phyloP scores from a whole-genome alignment of 2,888 invertebrate species.

The Leucophenga montana region DNA sequence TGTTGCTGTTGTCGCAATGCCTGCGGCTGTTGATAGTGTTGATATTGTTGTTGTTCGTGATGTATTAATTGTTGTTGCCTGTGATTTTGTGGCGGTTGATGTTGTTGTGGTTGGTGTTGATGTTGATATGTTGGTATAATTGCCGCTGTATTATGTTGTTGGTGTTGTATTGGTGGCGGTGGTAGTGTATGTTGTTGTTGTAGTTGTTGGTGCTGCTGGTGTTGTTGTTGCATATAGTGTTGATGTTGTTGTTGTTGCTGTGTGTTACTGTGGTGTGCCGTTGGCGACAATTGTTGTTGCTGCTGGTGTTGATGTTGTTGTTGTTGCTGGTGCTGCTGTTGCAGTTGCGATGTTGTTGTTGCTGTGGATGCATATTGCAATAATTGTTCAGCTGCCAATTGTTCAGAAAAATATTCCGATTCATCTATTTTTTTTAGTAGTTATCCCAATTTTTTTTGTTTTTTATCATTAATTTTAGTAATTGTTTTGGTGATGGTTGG shows the following conservation, averaged over 20 bases:
- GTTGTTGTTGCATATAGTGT: conserved; percentile 61
- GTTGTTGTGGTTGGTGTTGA: conserved; percentile 58
- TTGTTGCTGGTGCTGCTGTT: conserved; percentile 49
- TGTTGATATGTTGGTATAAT: conserved; percentile 70
- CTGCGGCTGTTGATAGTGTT: conserved; percentile 58
- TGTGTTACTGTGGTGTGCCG: conserved; percentile 30
- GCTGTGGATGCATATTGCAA: conserved; percentile 72
- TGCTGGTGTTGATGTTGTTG: conserved; percentile 57
- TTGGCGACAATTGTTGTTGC: conserved; percentile 30
- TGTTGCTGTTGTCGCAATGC: conserved; percentile 59
- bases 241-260: conserved; percentile 56
- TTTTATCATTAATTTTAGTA: conserved; percentile 10
- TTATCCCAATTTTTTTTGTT: conserved; percentile 27
- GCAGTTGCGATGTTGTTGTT: conserved; percentile 64
- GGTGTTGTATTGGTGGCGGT: conserved; percentile 70
- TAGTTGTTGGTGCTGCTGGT: conserved; percentile 56
- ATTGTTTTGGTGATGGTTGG: conserved; percentile 32
- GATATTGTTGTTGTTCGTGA: conserved; percentile 48
- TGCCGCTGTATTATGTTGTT: conserved; percentile 73
- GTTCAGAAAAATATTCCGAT: conserved; percentile 74
- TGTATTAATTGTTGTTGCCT: conserved; percentile 44
- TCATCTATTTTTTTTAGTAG: conserved; percentile 59
- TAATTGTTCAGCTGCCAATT: conserved; percentile 74
- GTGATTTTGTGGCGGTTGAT: conserved; percentile 47
- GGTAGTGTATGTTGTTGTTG: conserved; percentile 68